These are phyloP conservation scores for Bucco capensis DNA, from an alignment of 2,113 vertebrate species.

Conservation along the genomic window DNA sequence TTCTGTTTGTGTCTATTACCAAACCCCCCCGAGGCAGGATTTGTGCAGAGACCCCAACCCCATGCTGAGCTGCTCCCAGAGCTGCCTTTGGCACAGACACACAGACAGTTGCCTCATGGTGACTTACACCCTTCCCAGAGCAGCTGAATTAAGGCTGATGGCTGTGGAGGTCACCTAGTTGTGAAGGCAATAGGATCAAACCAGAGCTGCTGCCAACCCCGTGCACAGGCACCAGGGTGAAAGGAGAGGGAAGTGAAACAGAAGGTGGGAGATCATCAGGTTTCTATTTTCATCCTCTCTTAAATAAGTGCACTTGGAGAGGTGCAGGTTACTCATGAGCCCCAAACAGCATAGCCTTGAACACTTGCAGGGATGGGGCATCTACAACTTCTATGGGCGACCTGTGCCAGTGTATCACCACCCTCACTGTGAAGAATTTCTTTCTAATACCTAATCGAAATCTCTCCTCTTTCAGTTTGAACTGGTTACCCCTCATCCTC, in stretches of 20 bases:
- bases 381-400: background rate
- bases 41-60: background rate
- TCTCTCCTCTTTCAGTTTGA: background rate
- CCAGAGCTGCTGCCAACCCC: background rate
- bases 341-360: background rate
- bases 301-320: background rate
- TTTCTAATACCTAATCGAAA: background rate
- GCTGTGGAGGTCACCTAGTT: background rate
- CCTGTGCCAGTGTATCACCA: background rate
- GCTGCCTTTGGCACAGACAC: rapidly evolving
- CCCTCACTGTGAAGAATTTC: background rate
- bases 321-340: background rate
- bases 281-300: background rate
- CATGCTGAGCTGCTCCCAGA: background rate
- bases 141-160: background rate
- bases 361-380: background rate
- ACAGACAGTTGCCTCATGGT: background rate
- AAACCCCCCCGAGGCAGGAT: background rate
- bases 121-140: background rate
- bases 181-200: background rate
- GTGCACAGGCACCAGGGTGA: background rate
- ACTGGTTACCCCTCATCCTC: background rate
- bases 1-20: background rate
- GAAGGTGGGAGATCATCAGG: background rate
- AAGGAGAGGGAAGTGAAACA: background rate